A percentile compares a stretch with the other conserved stretches of the same genome.
Conservation (phyloP, 2,113 vertebrate genomes). For the Chiloscyllium plagiosum region DNA sequence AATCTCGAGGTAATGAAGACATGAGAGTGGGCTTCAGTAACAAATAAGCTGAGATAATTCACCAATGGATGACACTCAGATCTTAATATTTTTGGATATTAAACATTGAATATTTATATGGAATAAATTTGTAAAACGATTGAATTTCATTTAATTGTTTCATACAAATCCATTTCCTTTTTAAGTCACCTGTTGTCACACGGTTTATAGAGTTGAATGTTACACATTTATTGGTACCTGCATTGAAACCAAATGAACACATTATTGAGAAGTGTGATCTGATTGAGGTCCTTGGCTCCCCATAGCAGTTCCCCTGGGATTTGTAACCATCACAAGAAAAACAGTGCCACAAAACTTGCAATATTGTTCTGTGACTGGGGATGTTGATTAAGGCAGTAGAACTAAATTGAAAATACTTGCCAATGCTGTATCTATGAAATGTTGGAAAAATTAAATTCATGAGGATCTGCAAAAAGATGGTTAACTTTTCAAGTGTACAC, state of each 20-base stretch:
- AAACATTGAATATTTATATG: background rate
- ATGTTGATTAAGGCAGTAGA: background rate
- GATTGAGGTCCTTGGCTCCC: background rate
- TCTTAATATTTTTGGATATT: background rate
- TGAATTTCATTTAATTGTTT: background rate
- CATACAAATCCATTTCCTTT: background rate
- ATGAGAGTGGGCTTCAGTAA: too few relatives aligned
- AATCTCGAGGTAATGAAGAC: too few relatives aligned
- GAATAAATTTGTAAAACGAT: background rate
- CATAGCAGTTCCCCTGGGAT: background rate
- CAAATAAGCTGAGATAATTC: background rate
- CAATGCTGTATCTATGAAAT: background rate
- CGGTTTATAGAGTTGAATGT: background rate
- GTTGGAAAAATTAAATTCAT: background rate
- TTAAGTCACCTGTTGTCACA: background rate
- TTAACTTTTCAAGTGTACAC: background rate
- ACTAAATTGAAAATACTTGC: background rate
- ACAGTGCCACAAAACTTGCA: background rate
- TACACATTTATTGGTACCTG: background rate
- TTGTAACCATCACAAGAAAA: background rate
- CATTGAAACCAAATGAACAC: background rate
- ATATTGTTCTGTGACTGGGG: background rate
- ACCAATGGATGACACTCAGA: background rate
- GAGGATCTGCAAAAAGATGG: background rate
- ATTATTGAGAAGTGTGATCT: background rate